Evolutionary conservation across 1,140 invertebrate species (phyloP).

Genomic region (Asbolus verrucosus): DNA sequence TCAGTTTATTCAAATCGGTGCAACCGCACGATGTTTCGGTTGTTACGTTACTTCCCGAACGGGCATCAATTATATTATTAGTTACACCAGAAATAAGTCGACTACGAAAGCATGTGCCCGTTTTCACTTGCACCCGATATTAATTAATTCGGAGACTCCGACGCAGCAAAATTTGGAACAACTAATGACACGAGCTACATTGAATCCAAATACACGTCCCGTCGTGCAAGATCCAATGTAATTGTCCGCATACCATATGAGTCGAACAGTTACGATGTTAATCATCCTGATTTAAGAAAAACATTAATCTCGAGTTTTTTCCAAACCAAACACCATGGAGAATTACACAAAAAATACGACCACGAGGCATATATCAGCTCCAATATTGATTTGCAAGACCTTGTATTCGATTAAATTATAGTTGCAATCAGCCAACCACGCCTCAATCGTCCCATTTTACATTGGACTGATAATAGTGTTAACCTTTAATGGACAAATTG

Average conservation of each 20-base stretch:
- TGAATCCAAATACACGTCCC: too few relatives aligned
- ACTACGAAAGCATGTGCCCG: background rate
- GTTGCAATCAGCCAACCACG: slow-evolving; percentile 20
- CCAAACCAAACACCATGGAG: background rate
- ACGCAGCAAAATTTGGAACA: too few relatives aligned
- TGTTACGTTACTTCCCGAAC: slow-evolving; percentile 13
- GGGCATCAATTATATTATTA: slow-evolving; percentile 16
- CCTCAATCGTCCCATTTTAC: slow-evolving; percentile 10
- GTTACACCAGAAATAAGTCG: slow-evolving; percentile 23
- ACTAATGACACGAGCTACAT: too few relatives aligned
- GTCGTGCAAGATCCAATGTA: too few relatives aligned
- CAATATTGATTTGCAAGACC: background rate
- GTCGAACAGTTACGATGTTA: too few relatives aligned
- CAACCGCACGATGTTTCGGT: background rate
- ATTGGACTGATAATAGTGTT: background rate
- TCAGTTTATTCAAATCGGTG: background rate
- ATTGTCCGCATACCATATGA: background rate
- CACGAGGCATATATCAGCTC: background rate
- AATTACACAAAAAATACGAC: slow-evolving; percentile 8
- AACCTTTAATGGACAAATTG: background rate
- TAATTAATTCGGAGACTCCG: slow-evolving; percentile 4
- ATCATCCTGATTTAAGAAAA: slow-evolving; percentile 10
- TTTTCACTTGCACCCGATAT: slow-evolving; percentile 5
- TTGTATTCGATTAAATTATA: slow-evolving; percentile 10
- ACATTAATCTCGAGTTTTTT: slow-evolving; percentile 7